Evolutionary conservation across 2,888 invertebrate genomes (phyloP).

Genomic region (Lottia gigantea): DNA sequence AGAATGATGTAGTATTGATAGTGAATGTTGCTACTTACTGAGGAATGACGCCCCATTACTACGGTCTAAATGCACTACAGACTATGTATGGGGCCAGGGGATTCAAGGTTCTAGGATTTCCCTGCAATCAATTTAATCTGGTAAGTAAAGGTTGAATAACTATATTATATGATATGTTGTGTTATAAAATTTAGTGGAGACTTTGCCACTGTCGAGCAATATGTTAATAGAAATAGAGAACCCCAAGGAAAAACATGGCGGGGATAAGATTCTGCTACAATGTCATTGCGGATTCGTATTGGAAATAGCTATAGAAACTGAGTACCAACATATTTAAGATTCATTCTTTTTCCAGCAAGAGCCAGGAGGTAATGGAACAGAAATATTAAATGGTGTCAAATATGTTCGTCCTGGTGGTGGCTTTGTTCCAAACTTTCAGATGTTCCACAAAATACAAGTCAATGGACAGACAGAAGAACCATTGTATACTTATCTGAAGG

Average conservation of each 20-base stretch:
- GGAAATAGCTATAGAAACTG: no score
- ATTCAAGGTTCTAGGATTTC: constrained; percentile 69
- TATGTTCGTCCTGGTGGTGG: constrained; percentile 70
- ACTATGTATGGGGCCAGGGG: constrained; percentile 55
- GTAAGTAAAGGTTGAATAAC: constrained; percentile 38
- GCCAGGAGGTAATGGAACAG: constrained; percentile 68
- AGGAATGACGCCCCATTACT: constrained; percentile 69
- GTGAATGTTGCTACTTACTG: constrained; percentile 72
- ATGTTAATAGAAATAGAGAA: no score
- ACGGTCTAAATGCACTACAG: constrained; percentile 70
- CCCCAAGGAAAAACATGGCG: no score
- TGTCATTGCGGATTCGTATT: no score
- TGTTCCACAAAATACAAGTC: constrained; percentile 69
- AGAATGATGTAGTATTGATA: constrained; percentile 61
- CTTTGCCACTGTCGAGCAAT: no score
- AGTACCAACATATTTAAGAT: no score
- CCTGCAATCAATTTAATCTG: constrained; percentile 70
- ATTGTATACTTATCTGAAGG: constrained; percentile 70
- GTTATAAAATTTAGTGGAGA: no score
- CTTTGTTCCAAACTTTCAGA: constrained; percentile 69
- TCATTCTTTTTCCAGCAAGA: constrained; percentile 65
- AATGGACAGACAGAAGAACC: constrained; percentile 69
- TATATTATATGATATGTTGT: no score
- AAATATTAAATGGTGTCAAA: constrained; percentile 69
- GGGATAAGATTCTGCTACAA: no score